Evolutionary conservation across 2,113 vertebrate species (phyloP).

Genomic region (Trichomycterus rosablanca): DNA sequence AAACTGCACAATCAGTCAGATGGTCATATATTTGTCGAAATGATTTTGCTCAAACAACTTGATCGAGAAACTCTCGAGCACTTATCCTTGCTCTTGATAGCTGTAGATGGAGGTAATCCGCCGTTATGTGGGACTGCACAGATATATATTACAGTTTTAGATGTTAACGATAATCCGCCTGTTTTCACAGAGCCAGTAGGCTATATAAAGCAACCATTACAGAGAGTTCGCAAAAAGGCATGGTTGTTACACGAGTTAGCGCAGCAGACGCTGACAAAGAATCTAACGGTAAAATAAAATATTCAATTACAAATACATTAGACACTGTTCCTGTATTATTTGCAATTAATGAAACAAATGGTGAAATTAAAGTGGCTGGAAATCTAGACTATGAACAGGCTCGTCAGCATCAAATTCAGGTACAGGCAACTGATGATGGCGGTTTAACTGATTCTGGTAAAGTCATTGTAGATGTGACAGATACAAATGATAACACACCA

Average conservation of each 20-base stretch:
- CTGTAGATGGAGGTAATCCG: constrained; percentile 62
- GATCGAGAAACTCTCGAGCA: constrained; percentile 51
- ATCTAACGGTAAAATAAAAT: constrained; percentile 55
- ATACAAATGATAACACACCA: constrained; percentile 61
- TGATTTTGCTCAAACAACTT: constrained; percentile 56
- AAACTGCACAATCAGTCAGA: constrained; percentile 42
- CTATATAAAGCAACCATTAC: constrained; percentile 51
- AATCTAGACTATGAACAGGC: constrained; percentile 62
- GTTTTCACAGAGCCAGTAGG: constrained; percentile 58
- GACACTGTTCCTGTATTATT: constrained; percentile 44
- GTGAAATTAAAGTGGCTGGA: constrained; percentile 55
- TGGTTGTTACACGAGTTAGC: too few relatives aligned
- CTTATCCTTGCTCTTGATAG: constrained; percentile 54
- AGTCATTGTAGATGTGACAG: constrained; percentile 57
- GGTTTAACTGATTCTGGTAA: constrained; percentile 49
- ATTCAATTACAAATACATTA: constrained; percentile 56
- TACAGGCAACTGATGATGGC: constrained; percentile 62
- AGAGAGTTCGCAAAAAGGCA: constrained; percentile 55
- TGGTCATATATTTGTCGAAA: constrained; percentile 56
- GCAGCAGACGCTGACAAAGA: constrained; percentile 63
- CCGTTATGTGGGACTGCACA: constrained; percentile 56
- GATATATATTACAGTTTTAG: constrained; percentile 55
- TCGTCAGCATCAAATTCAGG: constrained; percentile 47
- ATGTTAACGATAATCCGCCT: constrained; percentile 57
- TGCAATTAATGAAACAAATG: constrained; percentile 32